phyloP scores from a whole-genome alignment of 2,797 vertebrate species.

The Champsocephalus esox region DNA sequence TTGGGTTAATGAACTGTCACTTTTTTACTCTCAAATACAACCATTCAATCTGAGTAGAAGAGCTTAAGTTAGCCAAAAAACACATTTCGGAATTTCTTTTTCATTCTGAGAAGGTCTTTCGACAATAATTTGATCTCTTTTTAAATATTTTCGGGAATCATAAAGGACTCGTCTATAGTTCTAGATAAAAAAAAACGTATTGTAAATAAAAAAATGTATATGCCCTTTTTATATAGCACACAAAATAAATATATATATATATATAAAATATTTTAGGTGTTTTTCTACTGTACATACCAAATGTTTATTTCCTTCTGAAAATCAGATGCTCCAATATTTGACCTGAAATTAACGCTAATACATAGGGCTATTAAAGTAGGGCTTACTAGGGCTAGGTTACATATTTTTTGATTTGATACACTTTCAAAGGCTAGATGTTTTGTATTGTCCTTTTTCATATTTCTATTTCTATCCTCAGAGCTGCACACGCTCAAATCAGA shows the following conservation, averaged over 20 bases:
- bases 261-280: background rate
- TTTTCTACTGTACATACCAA: background rate
- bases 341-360: background rate
- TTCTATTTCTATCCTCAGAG: slow-evolving; percentile 16
- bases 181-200: too few relatives aligned
- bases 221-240: background rate
- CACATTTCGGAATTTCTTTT: background rate
- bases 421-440: background rate
- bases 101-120: background rate
- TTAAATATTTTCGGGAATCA: background rate
- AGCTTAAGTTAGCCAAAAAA: background rate
- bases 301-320: too few relatives aligned
- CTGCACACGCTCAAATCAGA: background rate
- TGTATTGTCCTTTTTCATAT: slow-evolving; percentile 8
- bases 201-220: too few relatives aligned
- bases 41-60: too few relatives aligned
- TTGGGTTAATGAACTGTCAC: background rate
- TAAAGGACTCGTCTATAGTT: background rate
- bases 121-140: background rate
- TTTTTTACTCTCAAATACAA: too few relatives aligned
- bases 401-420: background rate
- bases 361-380: background rate
- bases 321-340: background rate
- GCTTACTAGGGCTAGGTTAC: background rate
- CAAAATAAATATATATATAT: background rate